Percentiles rank a stretch among this genome's conserved stretches.
These are phyloP conservation scores for Formicarius rufipectus DNA, from an alignment of 2,113 vertebrate genomes.

Conservation along the genomic window DNA sequence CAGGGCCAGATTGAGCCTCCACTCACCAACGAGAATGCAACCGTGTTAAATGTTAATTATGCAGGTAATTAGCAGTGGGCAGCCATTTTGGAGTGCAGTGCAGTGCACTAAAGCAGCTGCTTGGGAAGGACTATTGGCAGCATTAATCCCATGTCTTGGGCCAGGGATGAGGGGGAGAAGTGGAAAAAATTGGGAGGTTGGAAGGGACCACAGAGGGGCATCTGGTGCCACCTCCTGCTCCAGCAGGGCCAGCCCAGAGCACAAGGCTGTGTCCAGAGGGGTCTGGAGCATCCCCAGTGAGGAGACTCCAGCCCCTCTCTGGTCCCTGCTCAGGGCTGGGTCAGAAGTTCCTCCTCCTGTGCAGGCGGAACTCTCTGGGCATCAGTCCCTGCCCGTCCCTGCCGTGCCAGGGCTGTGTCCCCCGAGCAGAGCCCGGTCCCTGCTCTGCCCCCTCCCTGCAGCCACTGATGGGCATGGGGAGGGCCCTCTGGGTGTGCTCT, in stretches of 20 bases:
- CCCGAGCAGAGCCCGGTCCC: background rate
- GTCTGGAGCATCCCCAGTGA: background rate
- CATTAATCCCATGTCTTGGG: fast-evolving
- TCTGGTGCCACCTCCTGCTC: background rate
- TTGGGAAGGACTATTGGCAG: background rate
- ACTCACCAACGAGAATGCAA: background rate
- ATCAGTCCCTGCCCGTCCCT: background rate
- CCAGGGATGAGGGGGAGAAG: background rate
- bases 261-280: background rate
- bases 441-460: background rate
- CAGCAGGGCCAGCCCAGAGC: background rate
- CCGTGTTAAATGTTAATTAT: slow-evolving; percentile 8
- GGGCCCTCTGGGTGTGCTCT: background rate
- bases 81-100: background rate
- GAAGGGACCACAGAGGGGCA: background rate
- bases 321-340: fast-evolving
- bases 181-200: background rate
- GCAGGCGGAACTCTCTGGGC: background rate
- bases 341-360: background rate
- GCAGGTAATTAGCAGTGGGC: background rate
- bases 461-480: background rate
- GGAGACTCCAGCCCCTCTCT: background rate
- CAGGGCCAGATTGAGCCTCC: background rate
- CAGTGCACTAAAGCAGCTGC: background rate
- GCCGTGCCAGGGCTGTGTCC: background rate